Percentiles rank a stretch among this genome's conserved stretches.
Evolutionary conservation across 2,888 invertebrate species (phyloP).

Genomic region (Choristoneura rosaceana): DNA sequence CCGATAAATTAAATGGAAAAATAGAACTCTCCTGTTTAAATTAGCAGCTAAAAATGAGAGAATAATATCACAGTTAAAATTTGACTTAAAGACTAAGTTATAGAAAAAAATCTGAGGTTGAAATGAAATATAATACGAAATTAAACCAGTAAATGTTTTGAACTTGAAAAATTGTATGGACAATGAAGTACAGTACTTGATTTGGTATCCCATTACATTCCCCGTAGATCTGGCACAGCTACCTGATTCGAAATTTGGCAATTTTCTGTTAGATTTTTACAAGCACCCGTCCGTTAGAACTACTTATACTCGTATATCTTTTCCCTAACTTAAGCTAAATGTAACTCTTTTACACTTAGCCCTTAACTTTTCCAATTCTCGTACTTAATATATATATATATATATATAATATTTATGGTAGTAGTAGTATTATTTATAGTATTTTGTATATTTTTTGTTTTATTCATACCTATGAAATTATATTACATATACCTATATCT

Average conservation of each 20-base stretch:
- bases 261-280: neutral
- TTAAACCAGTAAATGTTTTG: neutral
- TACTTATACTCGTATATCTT: no score
- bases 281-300: slow-evolving; percentile 3
- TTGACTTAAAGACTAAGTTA: no score
- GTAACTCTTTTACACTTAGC: neutral
- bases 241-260: neutral
- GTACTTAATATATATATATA: neutral
- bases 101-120: neutral
- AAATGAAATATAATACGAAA: neutral
- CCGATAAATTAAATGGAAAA: no score
- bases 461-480: no score
- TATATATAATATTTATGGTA: neutral
- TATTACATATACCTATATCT: no score
- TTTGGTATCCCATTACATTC: neutral
- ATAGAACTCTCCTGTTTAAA: no score
- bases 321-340: neutral
- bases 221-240: neutral
- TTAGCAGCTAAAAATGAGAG: no score
- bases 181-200: neutral
- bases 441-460: neutral
- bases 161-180: neutral
- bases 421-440: no score
- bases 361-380: neutral
- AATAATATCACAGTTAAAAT: no score